Evolutionary conservation across 1,140 invertebrate genomes (phyloP).

Genomic region (Proctacanthus coquilletti): DNA sequence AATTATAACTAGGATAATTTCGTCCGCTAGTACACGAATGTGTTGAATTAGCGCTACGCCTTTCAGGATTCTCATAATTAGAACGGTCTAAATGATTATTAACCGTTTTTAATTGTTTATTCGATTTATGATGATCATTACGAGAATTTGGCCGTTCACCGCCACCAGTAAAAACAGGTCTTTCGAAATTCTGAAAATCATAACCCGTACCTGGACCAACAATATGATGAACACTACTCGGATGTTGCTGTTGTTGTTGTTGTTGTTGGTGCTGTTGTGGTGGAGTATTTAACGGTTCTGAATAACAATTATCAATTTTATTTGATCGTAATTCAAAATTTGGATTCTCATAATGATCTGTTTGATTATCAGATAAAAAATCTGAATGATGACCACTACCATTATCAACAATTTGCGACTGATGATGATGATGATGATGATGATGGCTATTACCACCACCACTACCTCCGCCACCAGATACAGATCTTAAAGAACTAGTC

Average conservation of each 20-base stretch:
- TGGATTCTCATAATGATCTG: conserved; percentile 29
- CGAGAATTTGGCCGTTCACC: conserved; percentile 10
- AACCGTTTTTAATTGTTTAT: conserved; percentile 8
- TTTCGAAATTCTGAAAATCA: conserved; percentile 28
- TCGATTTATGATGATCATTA: conserved; percentile 7
- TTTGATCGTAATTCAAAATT: conserved; percentile 23
- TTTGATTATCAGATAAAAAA: conserved; percentile 17
- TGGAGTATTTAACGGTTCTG: conserved; percentile 19
- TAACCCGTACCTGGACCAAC: conserved; percentile 9
- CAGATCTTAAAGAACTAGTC: conserved; percentile 16
- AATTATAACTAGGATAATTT: conserved; percentile 18
- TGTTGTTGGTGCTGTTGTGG: conserved; percentile 6
- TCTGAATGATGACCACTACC: conserved; percentile 10
- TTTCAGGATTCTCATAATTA: conserved; percentile 17
- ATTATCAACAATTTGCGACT: conserved; percentile 8
- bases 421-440: conserved; percentile 4
- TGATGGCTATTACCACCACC: conserved; percentile 17
- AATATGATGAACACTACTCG: background rate
- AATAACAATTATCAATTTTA: conserved; percentile 25
- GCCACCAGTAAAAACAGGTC: conserved; percentile 16
- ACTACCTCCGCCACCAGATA: conserved; percentile 5
- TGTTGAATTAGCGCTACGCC: conserved; percentile 22
- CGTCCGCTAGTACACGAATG: conserved; percentile 17
- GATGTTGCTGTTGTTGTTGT: background rate
- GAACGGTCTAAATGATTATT: conserved; percentile 12